Percentiles rank a stretch among this genome's conserved stretches.
Evolutionary conservation across 2,797 vertebrate genomes (phyloP).

Genomic region (Labeo calbasu): DNA sequence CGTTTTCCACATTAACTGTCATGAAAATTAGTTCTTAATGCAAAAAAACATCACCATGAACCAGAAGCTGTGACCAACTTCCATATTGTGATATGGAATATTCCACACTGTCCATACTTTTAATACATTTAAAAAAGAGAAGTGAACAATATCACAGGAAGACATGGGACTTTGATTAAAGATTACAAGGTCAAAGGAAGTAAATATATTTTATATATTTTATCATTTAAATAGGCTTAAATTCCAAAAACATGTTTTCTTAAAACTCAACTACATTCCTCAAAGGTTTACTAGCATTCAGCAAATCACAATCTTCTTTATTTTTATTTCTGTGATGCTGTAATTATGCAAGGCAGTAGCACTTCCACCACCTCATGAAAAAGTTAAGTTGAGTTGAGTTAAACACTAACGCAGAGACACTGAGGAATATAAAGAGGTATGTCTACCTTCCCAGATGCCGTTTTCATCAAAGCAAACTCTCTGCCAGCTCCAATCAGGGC

Average conservation of each 20-base stretch:
- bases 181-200: no score
- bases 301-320: neutral
- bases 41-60: no score
- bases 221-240: neutral
- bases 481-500: slow-evolving; percentile 95
- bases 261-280: neutral
- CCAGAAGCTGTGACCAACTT: no score
- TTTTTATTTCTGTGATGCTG: neutral
- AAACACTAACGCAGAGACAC: neutral
- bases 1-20: no score
- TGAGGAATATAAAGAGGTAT: neutral
- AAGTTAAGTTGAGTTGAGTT: neutral
- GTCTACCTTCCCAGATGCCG: slow-evolving; percentile 94
- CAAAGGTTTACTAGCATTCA: neutral
- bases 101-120: no score
- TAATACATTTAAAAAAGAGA: neutral
- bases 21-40: no score
- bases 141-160: neutral
- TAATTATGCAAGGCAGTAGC: neutral
- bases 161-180: neutral
- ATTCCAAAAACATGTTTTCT: neutral
- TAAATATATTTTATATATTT: no score
- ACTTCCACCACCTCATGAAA: neutral
- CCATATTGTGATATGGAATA: neutral
- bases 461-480: slow-evolving; percentile 99